phyloP scores from a whole-genome alignment of 2,888 invertebrate species.

The Rosalia funebris region DNA sequence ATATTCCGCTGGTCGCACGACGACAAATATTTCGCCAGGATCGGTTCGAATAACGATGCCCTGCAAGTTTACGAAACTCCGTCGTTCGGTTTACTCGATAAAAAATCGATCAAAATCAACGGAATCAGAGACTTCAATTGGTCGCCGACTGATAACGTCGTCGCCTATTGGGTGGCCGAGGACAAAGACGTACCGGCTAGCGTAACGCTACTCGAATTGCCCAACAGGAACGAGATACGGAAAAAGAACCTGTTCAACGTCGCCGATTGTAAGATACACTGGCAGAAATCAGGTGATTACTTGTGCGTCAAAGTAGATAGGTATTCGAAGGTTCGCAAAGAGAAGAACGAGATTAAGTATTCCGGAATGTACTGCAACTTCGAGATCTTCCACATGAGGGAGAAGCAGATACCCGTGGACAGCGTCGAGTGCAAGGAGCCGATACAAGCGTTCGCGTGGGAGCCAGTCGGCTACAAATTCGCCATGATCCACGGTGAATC shows the following conservation, averaged over 20 bases:
- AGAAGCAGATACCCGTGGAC: slow-evolving; percentile 94
- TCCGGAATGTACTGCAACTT: slow-evolving; percentile 98
- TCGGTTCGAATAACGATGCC: slow-evolving; percentile 72
- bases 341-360: slow-evolving; percentile 93
- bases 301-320: slow-evolving; percentile 95
- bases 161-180: slow-evolving; percentile 99
- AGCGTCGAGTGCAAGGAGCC: slow-evolving; percentile 95
- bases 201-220: slow-evolving; percentile 92
- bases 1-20: slow-evolving; percentile 98
- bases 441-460: slow-evolving; percentile 97
- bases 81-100: slow-evolving; percentile 91
- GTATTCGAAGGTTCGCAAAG: slow-evolving; percentile 70
- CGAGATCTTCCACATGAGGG: slow-evolving; percentile 98
- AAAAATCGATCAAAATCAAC: slow-evolving; percentile 91
- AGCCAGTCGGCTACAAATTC: slow-evolving; percentile 95
- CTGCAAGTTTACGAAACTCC: slow-evolving; percentile 97
- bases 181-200: slow-evolving; percentile 96
- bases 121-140: slow-evolving; percentile 95
- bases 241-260: slow-evolving; percentile 98
- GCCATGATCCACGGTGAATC: slow-evolving; percentile 95
- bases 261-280: slow-evolving; percentile 97
- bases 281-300: slow-evolving; percentile 98
- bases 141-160: slow-evolving; percentile 96
- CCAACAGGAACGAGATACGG: slow-evolving; percentile 87
- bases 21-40: slow-evolving; percentile 92